A percentile compares a stretch with the other conserved stretches of the same genome.
These are phyloP conservation scores for Drosophila triauraria DNA, from an alignment of 1,140 invertebrate genomes.

Conservation along the genomic window DNA sequence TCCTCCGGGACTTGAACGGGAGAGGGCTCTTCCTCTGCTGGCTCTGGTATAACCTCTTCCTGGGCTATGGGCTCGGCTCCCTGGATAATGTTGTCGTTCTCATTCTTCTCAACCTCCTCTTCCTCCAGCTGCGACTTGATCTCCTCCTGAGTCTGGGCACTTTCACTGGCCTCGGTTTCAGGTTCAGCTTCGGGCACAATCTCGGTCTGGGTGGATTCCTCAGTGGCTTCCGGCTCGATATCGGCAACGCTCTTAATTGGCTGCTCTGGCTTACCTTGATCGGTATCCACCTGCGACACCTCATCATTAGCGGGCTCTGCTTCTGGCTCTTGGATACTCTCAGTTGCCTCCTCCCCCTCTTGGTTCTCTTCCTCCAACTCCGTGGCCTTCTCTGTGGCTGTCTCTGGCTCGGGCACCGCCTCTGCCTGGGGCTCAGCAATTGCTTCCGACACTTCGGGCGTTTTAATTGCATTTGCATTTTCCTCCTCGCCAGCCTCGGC, in stretches of 20 bases:
- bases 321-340: slow-evolving; percentile 21
- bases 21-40: slow-evolving; percentile 1
- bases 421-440: slow-evolving; percentile 56
- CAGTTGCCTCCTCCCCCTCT: slow-evolving; percentile 27
- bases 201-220: slow-evolving; percentile 18
- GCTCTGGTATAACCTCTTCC: slow-evolving; percentile 39
- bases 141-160: slow-evolving; percentile 28
- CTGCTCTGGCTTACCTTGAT: slow-evolving; percentile 25
- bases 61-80: slow-evolving; percentile 72
- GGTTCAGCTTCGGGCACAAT: slow-evolving; percentile 22
- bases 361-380: slow-evolving; percentile 22
- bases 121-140: slow-evolving; percentile 26
- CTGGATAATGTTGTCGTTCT: slow-evolving; percentile 77
- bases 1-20: slow-evolving; percentile 2
- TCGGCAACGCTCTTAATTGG: slow-evolving; percentile 47
- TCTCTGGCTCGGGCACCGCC: slow-evolving; percentile 24
- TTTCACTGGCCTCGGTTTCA: slow-evolving; percentile 60
- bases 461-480: slow-evolving; percentile 81
- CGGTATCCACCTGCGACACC: slow-evolving; percentile 52
- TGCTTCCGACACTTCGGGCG: slow-evolving; percentile 78
- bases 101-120: slow-evolving; percentile 57
- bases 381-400: slow-evolving; percentile 13
- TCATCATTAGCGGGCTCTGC: slow-evolving; percentile 51
- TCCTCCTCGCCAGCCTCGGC: slow-evolving; percentile 23
- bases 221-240: slow-evolving; percentile 34